Base-by-base conservation (phyloP, 2,888 invertebrate species). In the Brachypalpus laphriformis region DNA sequence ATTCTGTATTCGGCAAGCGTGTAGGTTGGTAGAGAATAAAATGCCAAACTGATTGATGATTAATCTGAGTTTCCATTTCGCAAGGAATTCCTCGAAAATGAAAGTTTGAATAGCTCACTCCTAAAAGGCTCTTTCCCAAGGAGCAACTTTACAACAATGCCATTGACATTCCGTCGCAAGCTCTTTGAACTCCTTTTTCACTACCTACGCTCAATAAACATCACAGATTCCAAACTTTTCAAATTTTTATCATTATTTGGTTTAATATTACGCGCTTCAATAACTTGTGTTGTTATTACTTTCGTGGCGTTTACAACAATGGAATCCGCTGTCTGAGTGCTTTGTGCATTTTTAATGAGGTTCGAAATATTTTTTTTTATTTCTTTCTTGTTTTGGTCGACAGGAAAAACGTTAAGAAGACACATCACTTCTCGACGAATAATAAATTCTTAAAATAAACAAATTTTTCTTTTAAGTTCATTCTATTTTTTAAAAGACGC, bases 261-360 rank as follows among this genome's bases (percentile, higher is more conserved):
- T 40, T 74, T 63, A 72, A 74, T 7, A 75, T 68, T 63, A 42
- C 34, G 57, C 34, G 82, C 78, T 31, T 83, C 82, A 83, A 74
- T 78, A 78, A 83, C 70, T 78, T 78, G 61, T 63, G 82, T 78
- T 68, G 63, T 78, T 76, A 74, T 68, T 83, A 74, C 72, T 76
- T 76, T 77, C 45, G 65, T 59, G 59, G 82, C 57, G 75, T 82
- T 76, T 63, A 66, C 54, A 59, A 56, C 61, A 66, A 47, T 28
- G 28, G 63, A 57, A 45, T 57, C 71, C 37, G 28, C 66, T 74
- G 68, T 70, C 68, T 75, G 61, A 74, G 78, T 78, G 77, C 78
- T 83, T 83, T 83, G 82, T 83, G 82, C 78, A 83, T 78, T 83
- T 83, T 83, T 83, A 83, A 83, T 83, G 82, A 83, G 56, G 72